These are phyloP conservation scores for Boloria euphrosyne DNA, from an alignment of 2,888 invertebrate species.

Conservation along the genomic window DNA sequence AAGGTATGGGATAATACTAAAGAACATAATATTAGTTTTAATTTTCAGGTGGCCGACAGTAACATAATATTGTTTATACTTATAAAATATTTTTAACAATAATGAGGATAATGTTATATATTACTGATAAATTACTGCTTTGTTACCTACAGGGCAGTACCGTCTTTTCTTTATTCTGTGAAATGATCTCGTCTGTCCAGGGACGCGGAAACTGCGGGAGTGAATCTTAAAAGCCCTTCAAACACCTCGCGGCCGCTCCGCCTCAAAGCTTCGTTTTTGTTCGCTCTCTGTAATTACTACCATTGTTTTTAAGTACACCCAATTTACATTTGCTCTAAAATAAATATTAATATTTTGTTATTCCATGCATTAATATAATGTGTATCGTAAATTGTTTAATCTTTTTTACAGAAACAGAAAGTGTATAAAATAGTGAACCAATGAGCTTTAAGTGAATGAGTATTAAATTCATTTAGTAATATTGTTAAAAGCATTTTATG, in stretches of 20 bases:
- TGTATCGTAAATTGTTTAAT: not conserved
- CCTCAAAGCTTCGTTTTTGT: slow-evolving; percentile 19
- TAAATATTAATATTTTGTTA: slow-evolving; percentile 1
- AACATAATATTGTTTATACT: too few relatives aligned
- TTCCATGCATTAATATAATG: not conserved
- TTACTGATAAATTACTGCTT: not conserved
- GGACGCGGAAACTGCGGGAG: slow-evolving; percentile 14
- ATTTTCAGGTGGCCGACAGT: too few relatives aligned
- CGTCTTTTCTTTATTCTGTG: slow-evolving; percentile 1
- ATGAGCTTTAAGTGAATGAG: too few relatives aligned
- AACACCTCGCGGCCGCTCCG: slow-evolving; percentile 1
- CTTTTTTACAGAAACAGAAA: not conserved
- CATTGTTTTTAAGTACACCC: slow-evolving; percentile 13
- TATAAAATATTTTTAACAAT: too few relatives aligned
- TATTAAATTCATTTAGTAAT: too few relatives aligned
- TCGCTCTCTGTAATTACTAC: slow-evolving; percentile 14
- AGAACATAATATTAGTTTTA: too few relatives aligned
- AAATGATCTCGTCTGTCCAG: slow-evolving; percentile 11
- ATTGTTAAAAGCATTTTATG: too few relatives aligned
- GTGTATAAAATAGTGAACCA: too few relatives aligned
- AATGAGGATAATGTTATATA: too few relatives aligned
- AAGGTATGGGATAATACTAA: too few relatives aligned
- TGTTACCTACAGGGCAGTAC: not conserved
- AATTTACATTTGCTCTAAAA: slow-evolving; percentile 3
- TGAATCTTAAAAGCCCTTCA: slow-evolving; percentile 19